Conservation (phyloP, 2,113 vertebrate genomes). For the Neogobius melanostomus region DNA sequence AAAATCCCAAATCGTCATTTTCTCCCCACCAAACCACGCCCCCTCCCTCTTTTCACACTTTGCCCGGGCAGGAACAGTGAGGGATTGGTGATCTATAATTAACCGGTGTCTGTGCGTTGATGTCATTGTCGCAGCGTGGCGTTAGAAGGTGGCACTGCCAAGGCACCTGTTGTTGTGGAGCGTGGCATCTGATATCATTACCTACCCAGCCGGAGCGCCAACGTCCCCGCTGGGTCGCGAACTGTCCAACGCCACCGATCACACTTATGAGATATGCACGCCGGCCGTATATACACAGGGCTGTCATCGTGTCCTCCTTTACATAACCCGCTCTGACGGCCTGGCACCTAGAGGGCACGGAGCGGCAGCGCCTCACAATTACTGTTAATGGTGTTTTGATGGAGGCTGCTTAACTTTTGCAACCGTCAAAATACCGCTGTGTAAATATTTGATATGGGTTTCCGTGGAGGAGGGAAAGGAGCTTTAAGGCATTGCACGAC, state of each 20-base stretch:
- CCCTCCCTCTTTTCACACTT: constrained; percentile 43
- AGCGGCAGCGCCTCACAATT: constrained; percentile 67
- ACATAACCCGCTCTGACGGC: constrained; percentile 61
- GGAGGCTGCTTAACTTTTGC: constrained; percentile 64
- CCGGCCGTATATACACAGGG: constrained; percentile 11
- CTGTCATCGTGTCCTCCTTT: constrained; percentile 63
- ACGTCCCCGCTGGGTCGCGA: constrained; percentile 94
- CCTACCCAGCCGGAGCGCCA: constrained; percentile 96
- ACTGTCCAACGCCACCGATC: constrained; percentile 90
- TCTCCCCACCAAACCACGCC: background rate
- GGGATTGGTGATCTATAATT: constrained; percentile 90
- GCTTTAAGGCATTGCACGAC: constrained; percentile 21
- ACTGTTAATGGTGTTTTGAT: constrained; percentile 70
- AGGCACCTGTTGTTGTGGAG: constrained; percentile 99
- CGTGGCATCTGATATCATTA: constrained; percentile 99
- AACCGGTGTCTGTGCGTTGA: constrained; percentile 95
- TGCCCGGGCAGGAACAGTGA: constrained; percentile 43
- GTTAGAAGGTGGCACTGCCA: constrained; percentile 93
- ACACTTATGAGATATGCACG: constrained; percentile 57
- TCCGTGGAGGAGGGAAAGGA: background rate
- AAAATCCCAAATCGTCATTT: background rate
- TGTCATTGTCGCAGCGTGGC: constrained; percentile 99
- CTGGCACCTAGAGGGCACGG: constrained; percentile 63
- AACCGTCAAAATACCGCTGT: constrained; percentile 42
- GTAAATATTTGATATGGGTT: constrained; percentile 49